Evolutionary conservation across 2,113 vertebrate species (phyloP).

Genomic region (Mellivora capensis): DNA sequence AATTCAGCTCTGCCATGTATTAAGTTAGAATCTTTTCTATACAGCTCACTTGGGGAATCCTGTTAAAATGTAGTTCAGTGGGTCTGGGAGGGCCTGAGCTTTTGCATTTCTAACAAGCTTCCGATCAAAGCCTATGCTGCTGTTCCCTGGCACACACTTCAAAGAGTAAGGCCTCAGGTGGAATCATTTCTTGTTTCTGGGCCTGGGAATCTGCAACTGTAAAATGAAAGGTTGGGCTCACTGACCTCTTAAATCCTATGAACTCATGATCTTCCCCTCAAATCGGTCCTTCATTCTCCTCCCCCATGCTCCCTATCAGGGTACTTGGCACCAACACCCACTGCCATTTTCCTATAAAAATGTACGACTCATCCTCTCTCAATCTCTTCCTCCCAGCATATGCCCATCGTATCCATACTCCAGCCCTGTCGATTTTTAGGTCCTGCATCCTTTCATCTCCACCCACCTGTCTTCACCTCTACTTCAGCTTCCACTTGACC

Average conservation of each 20-base stretch:
- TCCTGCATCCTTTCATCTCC: too few relatives aligned
- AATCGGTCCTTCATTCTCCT: neutral
- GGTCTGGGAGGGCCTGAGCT: neutral
- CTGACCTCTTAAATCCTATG: neutral
- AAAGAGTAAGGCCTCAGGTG: neutral
- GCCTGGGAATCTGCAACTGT: neutral
- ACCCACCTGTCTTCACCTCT: neutral
- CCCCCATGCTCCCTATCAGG: fast-evolving
- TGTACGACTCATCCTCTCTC: too few relatives aligned
- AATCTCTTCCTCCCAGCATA: neutral
- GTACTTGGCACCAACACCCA: too few relatives aligned
- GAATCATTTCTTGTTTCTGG: neutral
- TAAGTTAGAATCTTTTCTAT: neutral
- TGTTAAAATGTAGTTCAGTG: neutral
- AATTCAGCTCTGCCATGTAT: neutral
- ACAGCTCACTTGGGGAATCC: neutral
- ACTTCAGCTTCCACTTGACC: neutral
- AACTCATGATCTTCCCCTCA: neutral
- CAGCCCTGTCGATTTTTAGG: fast-evolving
- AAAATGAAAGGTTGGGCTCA: neutral
- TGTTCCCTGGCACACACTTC: neutral
- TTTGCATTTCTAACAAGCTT: neutral
- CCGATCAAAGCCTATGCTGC: neutral
- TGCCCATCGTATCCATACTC: neutral
- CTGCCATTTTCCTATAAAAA: neutral